A percentile compares a stretch with the other conserved stretches of the same genome.
These are phyloP conservation scores for Eristalis tenax DNA, from an alignment of 2,888 invertebrate genomes.

Conservation along the genomic window DNA sequence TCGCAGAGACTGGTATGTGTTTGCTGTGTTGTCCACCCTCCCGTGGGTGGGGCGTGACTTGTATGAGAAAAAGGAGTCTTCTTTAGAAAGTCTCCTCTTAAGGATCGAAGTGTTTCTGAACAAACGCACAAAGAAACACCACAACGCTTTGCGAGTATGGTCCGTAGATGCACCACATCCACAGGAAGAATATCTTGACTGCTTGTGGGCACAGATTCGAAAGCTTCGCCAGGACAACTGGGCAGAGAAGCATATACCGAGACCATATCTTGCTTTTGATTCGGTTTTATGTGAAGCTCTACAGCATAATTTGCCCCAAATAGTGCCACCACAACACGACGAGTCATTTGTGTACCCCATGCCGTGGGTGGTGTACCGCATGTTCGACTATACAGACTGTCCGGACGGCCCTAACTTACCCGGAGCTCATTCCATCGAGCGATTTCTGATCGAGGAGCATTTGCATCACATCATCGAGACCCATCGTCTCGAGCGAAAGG, in stretches of 20 bases:
- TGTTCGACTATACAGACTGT: slow-evolving; percentile 99
- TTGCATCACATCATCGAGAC: slow-evolving; percentile 95
- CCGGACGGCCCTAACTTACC: slow-evolving; percentile 96
- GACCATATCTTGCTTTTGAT: slow-evolving; percentile 98
- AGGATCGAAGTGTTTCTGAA: slow-evolving; percentile 96
- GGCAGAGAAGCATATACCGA: slow-evolving; percentile 97
- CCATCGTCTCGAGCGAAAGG: slow-evolving; percentile 93
- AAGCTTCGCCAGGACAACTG: slow-evolving; percentile 96
- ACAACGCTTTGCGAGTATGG: slow-evolving; percentile 96
- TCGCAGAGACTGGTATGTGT: slow-evolving; percentile 90
- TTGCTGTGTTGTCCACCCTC: slow-evolving; percentile 93
- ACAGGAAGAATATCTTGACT: slow-evolving; percentile 98
- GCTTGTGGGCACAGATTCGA: slow-evolving; percentile 96
- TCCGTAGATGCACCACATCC: slow-evolving; percentile 96
- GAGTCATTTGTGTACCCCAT: slow-evolving; percentile 95
- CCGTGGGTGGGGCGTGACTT: slow-evolving; percentile 98
- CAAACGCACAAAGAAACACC: slow-evolving; percentile 95
- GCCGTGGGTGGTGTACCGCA: slow-evolving; percentile 96
- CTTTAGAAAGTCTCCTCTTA: slow-evolving; percentile 93
- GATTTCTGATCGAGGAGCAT: slow-evolving; percentile 98
- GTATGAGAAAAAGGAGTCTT: slow-evolving; percentile 97
- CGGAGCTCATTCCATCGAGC: slow-evolving; percentile 97
- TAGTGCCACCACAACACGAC: slow-evolving; percentile 96
- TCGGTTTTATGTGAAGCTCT: slow-evolving; percentile 96
- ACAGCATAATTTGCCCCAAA: slow-evolving; percentile 95